Conservation (phyloP, 2,113 vertebrate genomes). For the Peromyscus californicus region DNA sequence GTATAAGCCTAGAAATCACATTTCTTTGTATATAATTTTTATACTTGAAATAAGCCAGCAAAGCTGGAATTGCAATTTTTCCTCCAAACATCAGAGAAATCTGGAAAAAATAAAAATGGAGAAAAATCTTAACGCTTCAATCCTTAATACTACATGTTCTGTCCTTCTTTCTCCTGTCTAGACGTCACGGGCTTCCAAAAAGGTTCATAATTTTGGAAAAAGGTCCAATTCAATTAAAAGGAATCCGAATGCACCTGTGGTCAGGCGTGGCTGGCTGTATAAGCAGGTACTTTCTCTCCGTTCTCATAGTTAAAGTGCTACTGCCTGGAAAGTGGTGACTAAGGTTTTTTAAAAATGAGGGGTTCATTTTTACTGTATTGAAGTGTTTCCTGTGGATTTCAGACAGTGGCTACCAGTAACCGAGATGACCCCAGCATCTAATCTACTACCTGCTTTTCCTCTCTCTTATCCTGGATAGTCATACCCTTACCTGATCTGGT, state of each 20-base stretch:
- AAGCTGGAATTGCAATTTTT: not conserved
- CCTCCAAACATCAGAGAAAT: not conserved
- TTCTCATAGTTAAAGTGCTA: not conserved
- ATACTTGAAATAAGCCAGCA: not conserved
- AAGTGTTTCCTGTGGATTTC: slow-evolving; percentile 1
- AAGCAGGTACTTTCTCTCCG: slow-evolving; percentile 93
- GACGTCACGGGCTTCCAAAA: slow-evolving; percentile 96
- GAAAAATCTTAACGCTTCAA: not conserved
- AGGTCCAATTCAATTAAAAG: slow-evolving; percentile 98
- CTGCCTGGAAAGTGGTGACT: not conserved
- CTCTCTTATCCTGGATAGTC: not conserved
- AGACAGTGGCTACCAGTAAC: not conserved
- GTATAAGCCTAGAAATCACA: slow-evolving; percentile 28
- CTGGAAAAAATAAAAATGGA: not conserved
- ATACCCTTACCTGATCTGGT: not conserved
- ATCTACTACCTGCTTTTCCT: not conserved
- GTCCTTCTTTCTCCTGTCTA: slow-evolving; percentile 84
- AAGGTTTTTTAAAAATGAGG: not conserved
- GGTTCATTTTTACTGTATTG: not conserved
- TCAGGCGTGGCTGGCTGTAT: slow-evolving; percentile 97
- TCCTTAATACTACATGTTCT: slow-evolving; percentile 64
- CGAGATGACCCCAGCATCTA: not conserved
- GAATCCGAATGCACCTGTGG: slow-evolving; percentile 95
- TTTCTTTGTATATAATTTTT: not conserved
- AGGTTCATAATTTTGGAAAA: slow-evolving; percentile 98